These are phyloP conservation scores for Lerema accius DNA, from an alignment of 1,140 invertebrate species.

Conservation along the genomic window DNA sequence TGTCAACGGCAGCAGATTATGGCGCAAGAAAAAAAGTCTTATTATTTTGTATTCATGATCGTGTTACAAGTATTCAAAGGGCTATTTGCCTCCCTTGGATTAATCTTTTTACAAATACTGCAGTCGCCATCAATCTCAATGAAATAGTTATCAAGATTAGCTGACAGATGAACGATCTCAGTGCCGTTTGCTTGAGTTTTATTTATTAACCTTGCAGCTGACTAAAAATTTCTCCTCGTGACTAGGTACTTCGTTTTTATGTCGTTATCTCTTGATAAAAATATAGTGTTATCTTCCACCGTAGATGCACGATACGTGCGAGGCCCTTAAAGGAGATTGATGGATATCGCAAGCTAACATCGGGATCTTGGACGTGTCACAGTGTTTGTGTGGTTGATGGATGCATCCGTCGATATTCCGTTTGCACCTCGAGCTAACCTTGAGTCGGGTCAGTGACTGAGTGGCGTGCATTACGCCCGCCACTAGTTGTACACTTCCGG, in stretches of 20 bases:
- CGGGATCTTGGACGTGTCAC: constrained; percentile 63
- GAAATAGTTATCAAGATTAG: neutral
- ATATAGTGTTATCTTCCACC: constrained; percentile 11
- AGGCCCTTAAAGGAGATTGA: constrained; percentile 22
- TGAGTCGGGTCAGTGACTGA: constrained; percentile 62
- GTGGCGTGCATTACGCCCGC: constrained; percentile 44
- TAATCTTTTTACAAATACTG: neutral
- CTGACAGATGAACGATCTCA: neutral
- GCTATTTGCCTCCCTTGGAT: neutral
- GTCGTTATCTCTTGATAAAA: constrained; percentile 6
- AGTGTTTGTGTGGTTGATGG: constrained; percentile 67
- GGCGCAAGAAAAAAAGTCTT: neutral
- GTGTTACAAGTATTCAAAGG: neutral
- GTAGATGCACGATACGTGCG: neutral
- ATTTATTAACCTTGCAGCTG: no score
- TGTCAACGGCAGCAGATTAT: constrained; percentile 10
- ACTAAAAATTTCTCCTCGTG: constrained; percentile 3
- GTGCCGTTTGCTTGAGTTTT: no score
- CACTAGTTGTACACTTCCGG: constrained; percentile 66
- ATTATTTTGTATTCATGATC: neutral
- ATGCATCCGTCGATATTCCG: constrained; percentile 55
- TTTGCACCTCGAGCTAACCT: constrained; percentile 62
- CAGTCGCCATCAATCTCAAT: neutral
- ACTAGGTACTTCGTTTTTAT: constrained; percentile 2
- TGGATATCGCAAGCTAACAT: constrained; percentile 50